These are phyloP conservation scores for Medauroidea extradentata DNA, from an alignment of 1,140 invertebrate species.

Conservation along the genomic window DNA sequence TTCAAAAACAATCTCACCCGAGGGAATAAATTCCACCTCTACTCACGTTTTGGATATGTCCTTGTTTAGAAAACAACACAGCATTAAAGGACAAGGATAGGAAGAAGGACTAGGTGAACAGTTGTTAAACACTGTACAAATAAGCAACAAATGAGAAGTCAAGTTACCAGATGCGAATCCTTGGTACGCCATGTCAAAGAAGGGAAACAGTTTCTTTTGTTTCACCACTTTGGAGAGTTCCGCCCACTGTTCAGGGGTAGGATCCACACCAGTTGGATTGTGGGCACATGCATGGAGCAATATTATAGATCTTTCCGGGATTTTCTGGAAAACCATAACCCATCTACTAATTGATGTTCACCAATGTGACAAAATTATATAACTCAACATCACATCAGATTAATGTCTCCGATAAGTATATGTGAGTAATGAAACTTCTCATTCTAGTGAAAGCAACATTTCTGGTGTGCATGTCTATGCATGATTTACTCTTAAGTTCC, in stretches of 20 bases:
- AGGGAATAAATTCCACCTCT: too few relatives aligned
- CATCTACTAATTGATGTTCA: background rate
- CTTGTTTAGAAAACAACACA: too few relatives aligned
- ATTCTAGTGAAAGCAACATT: too few relatives aligned
- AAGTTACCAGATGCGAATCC: conserved; percentile 80
- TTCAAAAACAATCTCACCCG: too few relatives aligned
- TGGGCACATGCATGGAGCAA: conserved; percentile 98
- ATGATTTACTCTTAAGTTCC: too few relatives aligned
- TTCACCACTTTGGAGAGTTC: conserved; percentile 77
- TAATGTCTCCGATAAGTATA: background rate
- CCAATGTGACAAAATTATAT: background rate
- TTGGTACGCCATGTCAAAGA: conserved; percentile 99
- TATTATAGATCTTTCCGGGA: conserved; percentile 89
- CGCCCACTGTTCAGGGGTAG: conserved; percentile 88
- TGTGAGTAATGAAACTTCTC: background rate
- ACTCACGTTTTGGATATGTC: too few relatives aligned
- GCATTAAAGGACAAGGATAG: too few relatives aligned
- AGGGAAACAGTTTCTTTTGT: conserved; percentile 85
- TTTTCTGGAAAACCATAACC: conserved; percentile 65
- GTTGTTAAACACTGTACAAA: too few relatives aligned
- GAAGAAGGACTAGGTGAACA: too few relatives aligned
- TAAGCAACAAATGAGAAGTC: too few relatives aligned
- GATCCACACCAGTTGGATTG: conserved; percentile 98
- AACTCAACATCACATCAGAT: background rate
- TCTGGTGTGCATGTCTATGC: too few relatives aligned